These are phyloP conservation scores for Lagopus muta DNA, from an alignment of 2,113 vertebrate genomes.

Conservation along the genomic window DNA sequence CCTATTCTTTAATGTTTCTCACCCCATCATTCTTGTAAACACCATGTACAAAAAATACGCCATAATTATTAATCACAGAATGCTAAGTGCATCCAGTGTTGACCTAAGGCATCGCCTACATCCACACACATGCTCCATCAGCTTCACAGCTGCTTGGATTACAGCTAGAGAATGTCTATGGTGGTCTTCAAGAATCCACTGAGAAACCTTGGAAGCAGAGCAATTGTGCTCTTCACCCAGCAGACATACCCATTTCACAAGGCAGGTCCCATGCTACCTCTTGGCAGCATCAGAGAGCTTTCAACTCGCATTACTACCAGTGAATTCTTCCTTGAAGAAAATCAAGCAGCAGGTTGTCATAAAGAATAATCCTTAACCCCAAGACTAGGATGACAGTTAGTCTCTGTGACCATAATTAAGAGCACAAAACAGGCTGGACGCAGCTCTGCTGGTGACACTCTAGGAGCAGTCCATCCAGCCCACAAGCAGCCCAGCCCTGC, in stretches of 20 bases:
- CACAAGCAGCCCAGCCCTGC: too few relatives aligned
- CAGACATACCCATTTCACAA: too few relatives aligned
- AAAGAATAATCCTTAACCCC: background rate
- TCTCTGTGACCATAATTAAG: background rate
- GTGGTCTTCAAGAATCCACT: background rate
- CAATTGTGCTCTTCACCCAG: background rate
- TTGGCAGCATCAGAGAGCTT: too few relatives aligned
- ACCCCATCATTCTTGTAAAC: background rate
- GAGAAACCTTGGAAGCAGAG: background rate
- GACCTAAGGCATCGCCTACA: background rate
- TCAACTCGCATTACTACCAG: too few relatives aligned
- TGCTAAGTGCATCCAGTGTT: background rate
- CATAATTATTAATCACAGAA: background rate
- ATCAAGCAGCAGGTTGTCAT: background rate
- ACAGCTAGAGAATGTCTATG: background rate
- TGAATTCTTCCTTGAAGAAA: background rate
- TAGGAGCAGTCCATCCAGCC: background rate
- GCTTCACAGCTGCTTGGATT: background rate
- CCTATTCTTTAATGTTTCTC: background rate
- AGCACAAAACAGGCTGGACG: background rate
- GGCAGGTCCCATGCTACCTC: too few relatives aligned
- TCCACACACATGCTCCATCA: background rate
- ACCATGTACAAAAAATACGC: background rate
- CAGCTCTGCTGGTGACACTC: background rate
- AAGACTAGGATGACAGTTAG: background rate